Evolutionary conservation across 2,888 invertebrate genomes (phyloP).

Genomic region (Phyto melanocephala): DNA sequence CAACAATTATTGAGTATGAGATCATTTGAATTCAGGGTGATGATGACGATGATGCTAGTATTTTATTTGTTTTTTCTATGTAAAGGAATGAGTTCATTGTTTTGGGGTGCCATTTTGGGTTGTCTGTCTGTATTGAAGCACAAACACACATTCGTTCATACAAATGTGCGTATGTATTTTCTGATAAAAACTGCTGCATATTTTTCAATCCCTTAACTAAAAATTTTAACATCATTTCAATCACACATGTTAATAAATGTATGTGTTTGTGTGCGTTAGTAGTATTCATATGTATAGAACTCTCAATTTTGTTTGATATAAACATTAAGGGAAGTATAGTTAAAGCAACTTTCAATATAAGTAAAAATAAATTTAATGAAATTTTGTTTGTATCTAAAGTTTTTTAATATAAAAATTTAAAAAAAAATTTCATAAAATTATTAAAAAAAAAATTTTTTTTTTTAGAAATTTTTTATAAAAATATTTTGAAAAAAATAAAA

Average conservation of each 20-base stretch:
- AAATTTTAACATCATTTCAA: slow-evolving; percentile 31
- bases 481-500: too few relatives aligned
- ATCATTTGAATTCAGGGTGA: slow-evolving; percentile 60
- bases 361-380: background rate
- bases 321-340: slow-evolving; percentile 45
- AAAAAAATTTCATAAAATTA: too few relatives aligned
- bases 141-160: background rate
- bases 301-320: slow-evolving; percentile 50
- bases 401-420: too few relatives aligned
- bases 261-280: background rate
- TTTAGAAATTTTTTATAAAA: too few relatives aligned
- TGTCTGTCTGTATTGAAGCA: slow-evolving; percentile 4
- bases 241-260: slow-evolving; percentile 12
- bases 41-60: slow-evolving; percentile 25
- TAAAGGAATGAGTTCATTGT: slow-evolving; percentile 56
- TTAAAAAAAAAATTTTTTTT: too few relatives aligned
- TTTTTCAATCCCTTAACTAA: slow-evolving; percentile 50
- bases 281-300: slow-evolving; percentile 32
- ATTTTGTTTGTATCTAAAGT: too few relatives aligned
- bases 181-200: slow-evolving; percentile 52
- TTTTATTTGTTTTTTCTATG: background rate
- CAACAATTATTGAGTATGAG: slow-evolving; percentile 48
- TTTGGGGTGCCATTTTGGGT: slow-evolving; percentile 47
- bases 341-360: background rate
- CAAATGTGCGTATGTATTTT: slow-evolving; percentile 25